These are phyloP conservation scores for Patella pellucida DNA, from an alignment of 2,888 invertebrate species.

Conservation along the genomic window DNA sequence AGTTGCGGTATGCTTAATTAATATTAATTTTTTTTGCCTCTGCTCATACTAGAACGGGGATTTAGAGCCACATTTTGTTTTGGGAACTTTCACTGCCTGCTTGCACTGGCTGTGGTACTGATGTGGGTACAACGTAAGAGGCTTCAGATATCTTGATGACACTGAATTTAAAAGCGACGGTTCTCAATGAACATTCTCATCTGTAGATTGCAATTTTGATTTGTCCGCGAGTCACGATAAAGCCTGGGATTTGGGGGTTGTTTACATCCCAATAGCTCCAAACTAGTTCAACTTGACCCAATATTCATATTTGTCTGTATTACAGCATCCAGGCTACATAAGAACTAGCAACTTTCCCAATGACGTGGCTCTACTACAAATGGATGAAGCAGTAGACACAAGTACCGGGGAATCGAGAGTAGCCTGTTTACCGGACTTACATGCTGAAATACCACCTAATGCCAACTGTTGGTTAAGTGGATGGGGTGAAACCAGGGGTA, in stretches of 20 bases:
- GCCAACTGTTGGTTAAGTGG: slow-evolving; percentile 46
- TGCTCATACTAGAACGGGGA: neutral
- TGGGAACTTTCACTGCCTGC: neutral
- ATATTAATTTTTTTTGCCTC: neutral
- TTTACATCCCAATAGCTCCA: no score
- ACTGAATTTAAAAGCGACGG: no score
- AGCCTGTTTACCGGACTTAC: slow-evolving; percentile 40
- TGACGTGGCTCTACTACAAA: slow-evolving; percentile 43
- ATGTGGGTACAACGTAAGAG: no score
- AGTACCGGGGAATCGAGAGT: slow-evolving; percentile 31
- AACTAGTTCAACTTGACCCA: no score
- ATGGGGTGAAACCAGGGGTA: slow-evolving; percentile 48
- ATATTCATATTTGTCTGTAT: neutral
- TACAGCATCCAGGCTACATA: slow-evolving; percentile 44
- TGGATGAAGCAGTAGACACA: slow-evolving; percentile 39
- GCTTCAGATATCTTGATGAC: no score
- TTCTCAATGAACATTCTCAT: no score
- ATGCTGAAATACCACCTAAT: slow-evolving; percentile 24
- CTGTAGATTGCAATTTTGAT: no score
- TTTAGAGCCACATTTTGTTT: neutral
- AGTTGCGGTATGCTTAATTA: slow-evolving; percentile 38
- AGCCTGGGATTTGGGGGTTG: no score
- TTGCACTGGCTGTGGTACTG: neutral
- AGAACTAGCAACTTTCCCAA: slow-evolving; percentile 47
- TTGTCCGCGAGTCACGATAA: no score